Evolutionary conservation across 2,113 vertebrate species (phyloP).

Genomic region (Turdus rufiventris): DNA sequence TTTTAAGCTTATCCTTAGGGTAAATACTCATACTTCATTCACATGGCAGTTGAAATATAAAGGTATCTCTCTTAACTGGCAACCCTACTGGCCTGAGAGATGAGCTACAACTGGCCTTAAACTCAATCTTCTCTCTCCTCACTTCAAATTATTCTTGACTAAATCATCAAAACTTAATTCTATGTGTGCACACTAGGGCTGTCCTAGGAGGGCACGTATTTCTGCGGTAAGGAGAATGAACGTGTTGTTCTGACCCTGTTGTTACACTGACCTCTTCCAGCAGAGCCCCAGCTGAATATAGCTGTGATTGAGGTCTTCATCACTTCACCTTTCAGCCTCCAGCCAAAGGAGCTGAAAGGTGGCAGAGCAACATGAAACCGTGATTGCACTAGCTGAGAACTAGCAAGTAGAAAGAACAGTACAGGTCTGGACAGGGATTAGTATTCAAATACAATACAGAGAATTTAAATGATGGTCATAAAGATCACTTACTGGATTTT

Average conservation of each 20-base stretch:
- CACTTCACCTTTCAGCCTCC: not conserved
- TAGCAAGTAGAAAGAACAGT: not conserved
- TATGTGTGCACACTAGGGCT: not conserved
- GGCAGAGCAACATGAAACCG: not conserved
- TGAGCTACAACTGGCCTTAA: not conserved
- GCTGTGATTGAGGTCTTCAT: not conserved
- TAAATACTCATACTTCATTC: constrained; percentile 42
- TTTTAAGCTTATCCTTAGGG: constrained; percentile 6
- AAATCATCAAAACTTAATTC: not conserved
- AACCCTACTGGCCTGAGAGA: not conserved
- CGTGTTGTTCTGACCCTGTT: not conserved
- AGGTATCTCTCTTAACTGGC: not conserved
- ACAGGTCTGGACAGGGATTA: not conserved
- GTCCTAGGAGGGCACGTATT: not conserved
- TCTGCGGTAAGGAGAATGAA: not conserved
- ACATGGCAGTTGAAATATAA: constrained; percentile 38
- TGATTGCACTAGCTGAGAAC: not conserved
- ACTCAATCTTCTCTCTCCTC: not conserved
- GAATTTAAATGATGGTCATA: not conserved
- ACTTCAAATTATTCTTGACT: not conserved
- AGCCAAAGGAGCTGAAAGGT: not conserved
- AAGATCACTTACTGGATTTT: not conserved
- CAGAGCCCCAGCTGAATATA: not conserved
- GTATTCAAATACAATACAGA: not conserved
- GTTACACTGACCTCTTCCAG: not conserved